These are phyloP conservation scores for Halichoeres trimaculatus DNA, from an alignment of 2,113 vertebrate genomes.

Conservation along the genomic window DNA sequence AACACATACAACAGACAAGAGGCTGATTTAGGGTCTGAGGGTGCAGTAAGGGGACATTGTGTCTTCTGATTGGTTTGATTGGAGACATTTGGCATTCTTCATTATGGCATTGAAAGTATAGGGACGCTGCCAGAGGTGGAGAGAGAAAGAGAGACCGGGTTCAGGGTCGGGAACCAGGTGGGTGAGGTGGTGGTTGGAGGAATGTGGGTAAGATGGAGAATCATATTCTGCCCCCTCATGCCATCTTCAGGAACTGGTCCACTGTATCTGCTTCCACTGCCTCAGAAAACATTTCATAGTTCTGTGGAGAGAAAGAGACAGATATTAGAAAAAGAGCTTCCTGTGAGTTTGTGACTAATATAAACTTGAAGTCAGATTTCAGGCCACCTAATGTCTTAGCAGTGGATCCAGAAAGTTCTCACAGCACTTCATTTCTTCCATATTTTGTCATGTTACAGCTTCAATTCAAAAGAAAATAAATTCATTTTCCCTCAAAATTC, in stretches of 20 bases:
- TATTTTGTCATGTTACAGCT: too few relatives aligned
- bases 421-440: too few relatives aligned
- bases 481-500: too few relatives aligned
- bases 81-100: conserved; percentile 84
- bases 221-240: conserved; percentile 77
- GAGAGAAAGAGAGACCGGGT: conserved; percentile 43
- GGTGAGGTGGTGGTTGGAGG: conserved; percentile 1
- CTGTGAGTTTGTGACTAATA: too few relatives aligned
- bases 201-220: conserved; percentile 25
- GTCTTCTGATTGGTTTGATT: conserved; percentile 62
- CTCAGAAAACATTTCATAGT: conserved; percentile 92
- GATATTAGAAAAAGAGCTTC: too few relatives aligned
- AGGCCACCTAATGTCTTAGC: neutral
- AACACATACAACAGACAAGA: conserved; percentile 29
- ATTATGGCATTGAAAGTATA: conserved; percentile 73
- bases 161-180: conserved; percentile 28
- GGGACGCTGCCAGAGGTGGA: conserved; percentile 70
- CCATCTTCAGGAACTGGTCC: conserved; percentile 94
- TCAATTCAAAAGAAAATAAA: too few relatives aligned
- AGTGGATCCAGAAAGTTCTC: too few relatives aligned
- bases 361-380: too few relatives aligned
- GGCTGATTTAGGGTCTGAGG: conserved; percentile 25
- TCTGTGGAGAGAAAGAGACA: conserved; percentile 75
- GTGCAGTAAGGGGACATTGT: conserved; percentile 53
- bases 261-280: conserved; percentile 93